phyloP scores from a whole-genome alignment of 2,797 vertebrate species.

The Micromesistius poutassou region DNA sequence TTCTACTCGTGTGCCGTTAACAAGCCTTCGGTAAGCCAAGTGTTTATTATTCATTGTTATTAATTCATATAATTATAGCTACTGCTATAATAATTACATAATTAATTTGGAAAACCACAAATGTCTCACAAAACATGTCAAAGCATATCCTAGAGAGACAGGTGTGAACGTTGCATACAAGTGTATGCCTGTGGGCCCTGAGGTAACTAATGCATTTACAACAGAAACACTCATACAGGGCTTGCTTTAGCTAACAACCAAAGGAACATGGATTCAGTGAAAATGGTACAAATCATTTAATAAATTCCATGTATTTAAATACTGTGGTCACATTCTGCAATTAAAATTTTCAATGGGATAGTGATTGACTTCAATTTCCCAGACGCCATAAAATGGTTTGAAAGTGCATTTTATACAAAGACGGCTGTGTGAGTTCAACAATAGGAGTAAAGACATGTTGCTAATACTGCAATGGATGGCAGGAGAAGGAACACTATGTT shows the following conservation, averaged over 20 bases:
- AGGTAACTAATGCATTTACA: not conserved
- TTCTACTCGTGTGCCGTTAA: not conserved
- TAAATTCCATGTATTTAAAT: slow-evolving; percentile 37
- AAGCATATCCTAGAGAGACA: not conserved
- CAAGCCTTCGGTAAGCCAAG: not conserved
- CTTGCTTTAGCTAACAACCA: slow-evolving; percentile 22
- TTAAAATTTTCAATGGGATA: slow-evolving; percentile 20
- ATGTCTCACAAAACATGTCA: not conserved
- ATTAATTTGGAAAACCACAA: not conserved
- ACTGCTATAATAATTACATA: not conserved
- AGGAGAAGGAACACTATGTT: not conserved
- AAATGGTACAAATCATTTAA: slow-evolving; percentile 49
- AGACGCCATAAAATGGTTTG: slow-evolving; percentile 17
- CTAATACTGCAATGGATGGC: not conserved
- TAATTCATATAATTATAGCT: not conserved
- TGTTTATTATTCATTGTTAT: not conserved
- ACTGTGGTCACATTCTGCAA: slow-evolving; percentile 23
- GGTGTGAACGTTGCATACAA: not conserved
- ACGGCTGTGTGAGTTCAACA: slow-evolving; percentile 1
- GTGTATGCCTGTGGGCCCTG: not conserved
- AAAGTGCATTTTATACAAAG: slow-evolving; percentile 19
- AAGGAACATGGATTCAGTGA: slow-evolving; percentile 34
- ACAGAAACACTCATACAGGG: not conserved
- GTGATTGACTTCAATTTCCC: slow-evolving; percentile 20
- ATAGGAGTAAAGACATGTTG: not conserved